phyloP scores from a whole-genome alignment of 1,140 invertebrate species.

The Tyrophagus putrescentiae region DNA sequence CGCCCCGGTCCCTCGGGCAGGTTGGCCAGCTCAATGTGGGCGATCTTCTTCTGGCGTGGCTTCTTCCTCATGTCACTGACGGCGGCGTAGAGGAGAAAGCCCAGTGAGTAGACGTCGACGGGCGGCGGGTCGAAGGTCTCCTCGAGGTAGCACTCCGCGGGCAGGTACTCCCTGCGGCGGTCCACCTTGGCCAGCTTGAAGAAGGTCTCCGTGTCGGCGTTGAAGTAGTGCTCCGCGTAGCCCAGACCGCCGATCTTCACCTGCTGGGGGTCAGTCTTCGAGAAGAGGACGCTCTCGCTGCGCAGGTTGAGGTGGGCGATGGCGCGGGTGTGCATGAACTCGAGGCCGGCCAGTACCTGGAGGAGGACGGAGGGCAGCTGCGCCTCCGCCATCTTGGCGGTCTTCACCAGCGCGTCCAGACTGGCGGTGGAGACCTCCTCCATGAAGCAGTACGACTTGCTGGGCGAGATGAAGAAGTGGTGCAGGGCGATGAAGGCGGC shows the following conservation, averaged over 20 bases:
- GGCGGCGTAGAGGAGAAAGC: background rate
- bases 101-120: slow-evolving; percentile 1
- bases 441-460: background rate
- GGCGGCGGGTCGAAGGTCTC: background rate
- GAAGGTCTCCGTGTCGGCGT: slow-evolving; percentile 9
- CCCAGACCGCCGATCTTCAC: background rate
- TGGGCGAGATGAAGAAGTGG: background rate
- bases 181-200: background rate
- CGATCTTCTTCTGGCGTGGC: background rate
- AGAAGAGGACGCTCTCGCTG: slow-evolving; percentile 2
- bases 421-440: background rate
- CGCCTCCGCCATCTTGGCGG: background rate
- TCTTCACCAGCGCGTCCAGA: background rate
- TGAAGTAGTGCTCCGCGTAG: background rate
- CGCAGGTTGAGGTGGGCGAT: slow-evolving; percentile 8
- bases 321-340: slow-evolving; percentile 7
- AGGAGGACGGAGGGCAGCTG: background rate
- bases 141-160: background rate
- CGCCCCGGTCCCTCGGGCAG: too few relatives aligned
- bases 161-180: background rate
- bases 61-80: background rate
- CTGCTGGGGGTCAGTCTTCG: background rate
- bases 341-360: background rate
- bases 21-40: too few relatives aligned
- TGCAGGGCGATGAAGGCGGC: background rate